Evolutionary conservation across 2,797 vertebrate genomes (phyloP), one percentile per base, ranked within the genome.

Genomic region (Epinephelus coioides): DNA sequence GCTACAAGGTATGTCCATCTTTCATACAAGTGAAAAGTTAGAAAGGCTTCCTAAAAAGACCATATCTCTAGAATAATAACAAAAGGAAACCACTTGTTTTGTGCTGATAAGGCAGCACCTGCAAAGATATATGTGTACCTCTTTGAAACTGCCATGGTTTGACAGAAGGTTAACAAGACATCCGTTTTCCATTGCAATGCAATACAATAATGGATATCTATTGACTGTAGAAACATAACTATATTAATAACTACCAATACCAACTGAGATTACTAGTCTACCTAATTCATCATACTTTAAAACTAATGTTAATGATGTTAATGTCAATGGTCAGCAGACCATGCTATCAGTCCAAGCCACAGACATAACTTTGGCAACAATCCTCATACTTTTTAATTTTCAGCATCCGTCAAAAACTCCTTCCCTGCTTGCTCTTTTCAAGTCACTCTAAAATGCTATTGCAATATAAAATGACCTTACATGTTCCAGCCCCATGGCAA

Each of bases 381-480:
- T 4, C 21, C 0, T 54, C 12, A 2, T 30, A 56, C 21, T 60
- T 18, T 19, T 50, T 18, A 55, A 27, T 40, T 59, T 54, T 27
- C 27, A 56, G 15, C 8, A 40, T 14, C 34, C 18, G 19, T 66
- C 27, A 73, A 27, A 76, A 40, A n/a, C 2, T 53, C 14, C 27
- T 27, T 55, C 21, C 10, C 3, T 34, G 14, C 18, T 69, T 21
- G 14, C 9, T 49, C 55, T 53, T 68, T 61, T 67, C 9, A 71
- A 71, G 62, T 71, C 27, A 69, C 44, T 68, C 21, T 79, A 19
- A 73, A 40, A 61, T 54, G 15, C 47, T 47, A 21, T 12, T 21
- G 47, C 23, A 54, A 46, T 70, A 47, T 44, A 27, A 83, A 81
- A 34, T 60, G n/a, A 57, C 40, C 50, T 61, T 38, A 43, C 43